Base-by-base conservation (phyloP, 2,888 invertebrate species). In the Metacarcinus magister region DNA sequence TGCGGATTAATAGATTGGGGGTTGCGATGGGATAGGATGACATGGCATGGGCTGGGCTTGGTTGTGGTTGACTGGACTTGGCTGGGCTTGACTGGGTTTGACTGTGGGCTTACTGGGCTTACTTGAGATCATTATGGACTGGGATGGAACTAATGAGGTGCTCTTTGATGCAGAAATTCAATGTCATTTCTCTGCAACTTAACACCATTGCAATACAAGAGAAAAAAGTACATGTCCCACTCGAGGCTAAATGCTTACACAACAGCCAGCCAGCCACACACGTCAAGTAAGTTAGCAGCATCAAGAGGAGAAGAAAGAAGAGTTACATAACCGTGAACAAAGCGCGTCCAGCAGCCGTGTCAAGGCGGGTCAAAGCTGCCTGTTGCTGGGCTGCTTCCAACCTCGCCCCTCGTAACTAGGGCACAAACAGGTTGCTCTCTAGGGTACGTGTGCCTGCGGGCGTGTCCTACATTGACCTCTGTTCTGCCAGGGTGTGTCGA, bases 341-440 rank as follows among this genome's bases (percentile, higher is more conserved):
- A 7, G 2, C 75, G 75, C 0, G 28, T 8, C 28, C 75, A 75
- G 28, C 1, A 75, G 4, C n/a, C 8, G 10, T 75, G 75, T 75
- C 75, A 75, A 75, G 75, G 75, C 28, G 5, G 75, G 10, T 75
- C 75, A 75, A 54, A 16, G 16, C 75, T 10, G n/a, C 8, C 75
- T 75, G 75, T 75, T 75, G 75, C 28, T 28, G 75, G 75, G 28
- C 8, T 28, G 28, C 75, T n/a, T 28, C n/a, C 8, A 10, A 28
- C 28, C 75, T n/a, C 75, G 75, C 28, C 28, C 75, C 75, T 75
- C 75, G n/a, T 75, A 75, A 75, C 75, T 75, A 75, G 28, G 75
- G n/a, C 75, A 28, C n/a, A 23, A 75, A 28, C 75, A 75, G 75
- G 75, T n/a, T 75, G 8, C 28, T 75, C n/a, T 8, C 8, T 10